These are phyloP conservation scores for Oceanodroma leucorhoa DNA, from an alignment of 2,797 vertebrate species.

Conservation along the genomic window DNA sequence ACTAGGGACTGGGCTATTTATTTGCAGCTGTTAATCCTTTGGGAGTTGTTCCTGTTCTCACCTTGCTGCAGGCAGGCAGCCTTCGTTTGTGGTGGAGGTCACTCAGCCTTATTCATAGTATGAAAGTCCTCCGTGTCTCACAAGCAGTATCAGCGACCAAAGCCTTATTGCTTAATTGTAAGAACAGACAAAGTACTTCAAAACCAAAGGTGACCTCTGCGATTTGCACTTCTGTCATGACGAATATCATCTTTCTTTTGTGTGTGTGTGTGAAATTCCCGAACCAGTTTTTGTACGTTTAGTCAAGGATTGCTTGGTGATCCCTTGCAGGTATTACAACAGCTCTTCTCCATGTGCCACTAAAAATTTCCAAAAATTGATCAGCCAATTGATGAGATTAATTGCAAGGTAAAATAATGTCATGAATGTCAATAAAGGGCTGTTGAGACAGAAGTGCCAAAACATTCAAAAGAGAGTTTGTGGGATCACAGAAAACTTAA, in stretches of 20 bases:
- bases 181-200: neutral
- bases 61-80: slow-evolving; percentile 11
- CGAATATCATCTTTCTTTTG: neutral
- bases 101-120: neutral
- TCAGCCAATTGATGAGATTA: neutral
- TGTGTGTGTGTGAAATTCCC: neutral
- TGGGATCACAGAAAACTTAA: neutral
- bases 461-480: neutral
- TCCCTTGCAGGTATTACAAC: neutral
- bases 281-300: neutral
- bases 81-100: neutral
- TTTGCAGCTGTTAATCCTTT: slow-evolving; percentile 14
- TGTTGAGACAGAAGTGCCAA: neutral
- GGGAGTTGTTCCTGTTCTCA: slow-evolving; percentile 1
- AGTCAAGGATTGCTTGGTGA: neutral
- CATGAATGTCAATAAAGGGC: neutral
- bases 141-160: neutral
- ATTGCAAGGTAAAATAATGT: neutral
- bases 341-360: neutral
- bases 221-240: neutral
- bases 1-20: slow-evolving; percentile 5
- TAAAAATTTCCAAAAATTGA: neutral
- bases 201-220: neutral
- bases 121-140: neutral
- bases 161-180: neutral